Conservation (phyloP, 2,113 vertebrate species). For the Microcebus griseorufus region DNA sequence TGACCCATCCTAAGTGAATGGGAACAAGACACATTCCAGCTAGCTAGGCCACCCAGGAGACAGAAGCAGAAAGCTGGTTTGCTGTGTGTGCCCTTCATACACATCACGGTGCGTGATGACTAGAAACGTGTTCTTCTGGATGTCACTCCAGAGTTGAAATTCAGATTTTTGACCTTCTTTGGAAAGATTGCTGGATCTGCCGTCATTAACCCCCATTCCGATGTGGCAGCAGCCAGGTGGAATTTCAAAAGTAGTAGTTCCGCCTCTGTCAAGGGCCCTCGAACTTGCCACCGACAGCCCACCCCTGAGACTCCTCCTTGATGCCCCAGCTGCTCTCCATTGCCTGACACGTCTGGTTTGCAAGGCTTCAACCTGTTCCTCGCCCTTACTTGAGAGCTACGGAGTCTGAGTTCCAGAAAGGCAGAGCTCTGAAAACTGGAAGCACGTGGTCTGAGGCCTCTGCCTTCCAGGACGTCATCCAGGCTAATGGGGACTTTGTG, state of each 20-base stretch:
- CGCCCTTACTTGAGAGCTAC: not conserved
- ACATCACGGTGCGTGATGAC: not conserved
- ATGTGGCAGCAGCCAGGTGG: fast-evolving
- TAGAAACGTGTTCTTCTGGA: not conserved
- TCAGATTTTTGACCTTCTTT: not conserved
- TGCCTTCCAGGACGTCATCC: not conserved
- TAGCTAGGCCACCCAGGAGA: not conserved
- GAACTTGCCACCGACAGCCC: not conserved
- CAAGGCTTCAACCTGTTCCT: not conserved
- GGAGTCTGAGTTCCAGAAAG: not conserved
- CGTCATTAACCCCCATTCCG: not conserved
- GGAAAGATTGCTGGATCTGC: not conserved
- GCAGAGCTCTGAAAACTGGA: not conserved
- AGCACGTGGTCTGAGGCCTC: fast-evolving
- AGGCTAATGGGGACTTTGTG: not conserved
- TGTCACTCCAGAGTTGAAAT: not conserved
- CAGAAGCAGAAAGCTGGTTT: not conserved
- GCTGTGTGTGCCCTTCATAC: not conserved
- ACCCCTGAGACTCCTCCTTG: not conserved
- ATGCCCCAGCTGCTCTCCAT: too few species aligned
- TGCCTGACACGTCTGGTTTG: not conserved
- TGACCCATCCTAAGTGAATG: not conserved
- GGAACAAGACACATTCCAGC: not conserved
- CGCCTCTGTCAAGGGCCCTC: not conserved
- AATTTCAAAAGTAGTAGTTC: not conserved